Conservation (phyloP, 2,797 vertebrate genomes). For the Oryzias dopingdopingensis region DNA sequence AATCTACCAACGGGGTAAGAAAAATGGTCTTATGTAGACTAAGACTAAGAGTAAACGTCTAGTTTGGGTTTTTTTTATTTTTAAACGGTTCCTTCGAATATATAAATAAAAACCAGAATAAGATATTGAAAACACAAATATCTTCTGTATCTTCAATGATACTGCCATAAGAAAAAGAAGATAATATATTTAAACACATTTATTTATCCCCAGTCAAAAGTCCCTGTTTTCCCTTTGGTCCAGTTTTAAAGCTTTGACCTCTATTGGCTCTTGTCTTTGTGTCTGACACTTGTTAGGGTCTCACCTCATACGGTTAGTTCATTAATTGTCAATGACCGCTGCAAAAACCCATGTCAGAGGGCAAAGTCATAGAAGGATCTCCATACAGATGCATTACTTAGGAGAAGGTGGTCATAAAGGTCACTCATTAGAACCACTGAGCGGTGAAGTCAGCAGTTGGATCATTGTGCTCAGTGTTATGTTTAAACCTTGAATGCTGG, state of each 20-base stretch:
- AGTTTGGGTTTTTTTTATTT: too few relatives aligned
- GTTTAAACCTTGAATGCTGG: background rate
- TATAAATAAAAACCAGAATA: too few relatives aligned
- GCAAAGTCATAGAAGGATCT: background rate
- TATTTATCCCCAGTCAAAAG: background rate
- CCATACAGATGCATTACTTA: background rate
- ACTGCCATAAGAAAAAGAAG: too few relatives aligned
- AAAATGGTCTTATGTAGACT: too few relatives aligned
- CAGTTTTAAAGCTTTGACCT: background rate
- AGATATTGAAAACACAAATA: too few relatives aligned
- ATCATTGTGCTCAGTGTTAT: background rate
- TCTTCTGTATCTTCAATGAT: too few relatives aligned
- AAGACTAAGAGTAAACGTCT: too few relatives aligned
- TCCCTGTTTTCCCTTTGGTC: background rate
- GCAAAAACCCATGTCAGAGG: background rate
- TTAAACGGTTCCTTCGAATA: too few relatives aligned
- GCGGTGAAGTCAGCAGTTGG: background rate
- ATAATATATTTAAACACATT: too few relatives aligned
- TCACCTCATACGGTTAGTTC: background rate
- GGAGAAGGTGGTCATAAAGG: background rate
- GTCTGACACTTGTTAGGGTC: background rate
- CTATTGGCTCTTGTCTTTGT: background rate
- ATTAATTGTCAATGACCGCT: background rate
- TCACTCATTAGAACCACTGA: background rate
- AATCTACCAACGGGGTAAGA: too few relatives aligned